These are phyloP conservation scores for Aporophyla nigra DNA, from an alignment of 2,888 invertebrate genomes.

Conservation along the genomic window DNA sequence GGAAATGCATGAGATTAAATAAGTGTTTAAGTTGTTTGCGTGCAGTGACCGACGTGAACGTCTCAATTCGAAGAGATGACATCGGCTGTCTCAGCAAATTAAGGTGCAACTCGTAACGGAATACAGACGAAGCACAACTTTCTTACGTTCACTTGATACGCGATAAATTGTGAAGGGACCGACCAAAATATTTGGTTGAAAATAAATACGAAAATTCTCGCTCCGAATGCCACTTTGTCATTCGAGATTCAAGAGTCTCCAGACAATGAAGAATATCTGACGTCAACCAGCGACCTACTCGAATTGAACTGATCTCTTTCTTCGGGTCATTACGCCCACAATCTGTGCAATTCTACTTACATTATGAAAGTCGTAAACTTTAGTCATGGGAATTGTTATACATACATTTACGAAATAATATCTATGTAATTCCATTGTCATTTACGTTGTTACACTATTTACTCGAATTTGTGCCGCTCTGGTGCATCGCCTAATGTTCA, in stretches of 20 bases:
- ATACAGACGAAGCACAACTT: slow-evolving; percentile 69
- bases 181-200: slow-evolving; percentile 72
- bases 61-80: slow-evolving; percentile 81
- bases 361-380: slow-evolving; percentile 58
- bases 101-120: slow-evolving; percentile 71
- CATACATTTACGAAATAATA: slow-evolving; percentile 50
- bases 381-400: slow-evolving; percentile 67
- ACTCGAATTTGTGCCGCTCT: slow-evolving; percentile 71
- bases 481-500: slow-evolving; percentile 68
- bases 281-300: slow-evolving; percentile 30
- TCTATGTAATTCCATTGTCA: slow-evolving; percentile 76
- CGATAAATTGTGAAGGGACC: slow-evolving; percentile 74
- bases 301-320: slow-evolving; percentile 46
- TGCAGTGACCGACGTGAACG: slow-evolving; percentile 72
- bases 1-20: slow-evolving; percentile 78
- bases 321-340: slow-evolving; percentile 49
- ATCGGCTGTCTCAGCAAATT: slow-evolving; percentile 77
- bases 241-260: slow-evolving; percentile 48
- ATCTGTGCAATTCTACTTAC: slow-evolving; percentile 44
- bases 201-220: slow-evolving; percentile 51
- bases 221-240: slow-evolving; percentile 52
- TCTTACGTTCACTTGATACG: slow-evolving; percentile 72
- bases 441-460: slow-evolving; percentile 67
- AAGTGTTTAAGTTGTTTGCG: slow-evolving; percentile 75
- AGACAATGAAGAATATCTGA: slow-evolving; percentile 44